Evolutionary conservation across 2,888 invertebrate genomes (phyloP).

Genomic region (Drosophila robusta): DNA sequence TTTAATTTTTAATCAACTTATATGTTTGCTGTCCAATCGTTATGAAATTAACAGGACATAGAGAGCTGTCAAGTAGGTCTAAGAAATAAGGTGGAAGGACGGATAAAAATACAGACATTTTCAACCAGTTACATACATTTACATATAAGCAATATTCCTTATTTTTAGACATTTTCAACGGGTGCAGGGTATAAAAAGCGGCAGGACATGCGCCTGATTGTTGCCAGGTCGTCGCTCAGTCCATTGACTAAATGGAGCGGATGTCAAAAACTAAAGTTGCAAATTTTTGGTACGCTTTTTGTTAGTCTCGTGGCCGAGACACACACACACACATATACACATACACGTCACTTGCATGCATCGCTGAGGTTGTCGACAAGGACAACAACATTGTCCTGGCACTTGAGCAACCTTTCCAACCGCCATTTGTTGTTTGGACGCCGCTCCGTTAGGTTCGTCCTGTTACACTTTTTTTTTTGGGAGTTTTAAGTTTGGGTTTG

Average conservation of each 20-base stretch:
- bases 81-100: no score
- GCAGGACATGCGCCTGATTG: conserved; percentile 67
- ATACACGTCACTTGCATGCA: conserved; percentile 65
- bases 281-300: conserved; percentile 62
- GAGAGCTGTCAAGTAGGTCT: no score
- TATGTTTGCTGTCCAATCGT: no score
- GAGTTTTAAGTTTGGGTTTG: conserved; percentile 43
- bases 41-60: no score
- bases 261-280: conserved; percentile 75
- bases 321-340: conserved; percentile 21
- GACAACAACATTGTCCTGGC: conserved; percentile 55
- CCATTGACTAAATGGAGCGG: conserved; percentile 76
- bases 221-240: conserved; percentile 73
- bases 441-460: conserved; percentile 60
- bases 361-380: conserved; percentile 48
- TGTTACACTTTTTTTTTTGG: conserved; percentile 22
- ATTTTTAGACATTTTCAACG: background rate
- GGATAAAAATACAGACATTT: background rate
- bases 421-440: conserved; percentile 76
- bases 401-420: conserved; percentile 60
- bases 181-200: conserved; percentile 18
- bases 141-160: background rate
- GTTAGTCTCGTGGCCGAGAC: conserved; percentile 20
- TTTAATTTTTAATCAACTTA: no score
- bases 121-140: background rate